These are phyloP conservation scores for Megalops cyprinoides DNA, from an alignment of 2,797 vertebrate species.

Conservation along the genomic window DNA sequence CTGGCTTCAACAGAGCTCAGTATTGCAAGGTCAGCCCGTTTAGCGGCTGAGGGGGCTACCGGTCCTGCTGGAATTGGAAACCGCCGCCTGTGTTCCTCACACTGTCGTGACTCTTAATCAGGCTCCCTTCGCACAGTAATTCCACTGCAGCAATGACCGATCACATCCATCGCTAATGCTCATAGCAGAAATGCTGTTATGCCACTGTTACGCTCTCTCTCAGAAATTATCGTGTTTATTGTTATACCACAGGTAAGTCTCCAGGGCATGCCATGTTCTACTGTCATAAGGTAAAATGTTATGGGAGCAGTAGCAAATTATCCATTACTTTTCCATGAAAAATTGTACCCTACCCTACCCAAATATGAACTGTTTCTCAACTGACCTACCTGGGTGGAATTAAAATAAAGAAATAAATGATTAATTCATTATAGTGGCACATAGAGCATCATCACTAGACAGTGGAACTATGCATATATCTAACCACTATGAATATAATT, in stretches of 20 bases:
- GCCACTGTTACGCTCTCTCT: not conserved
- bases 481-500: too few relatives aligned
- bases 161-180: not conserved
- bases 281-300: not conserved
- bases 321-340: not conserved
- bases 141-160: slow-evolving; percentile 24
- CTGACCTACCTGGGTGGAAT: not conserved
- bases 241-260: too few relatives aligned
- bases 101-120: slow-evolving; percentile 48
- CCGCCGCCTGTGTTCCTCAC: slow-evolving; percentile 3
- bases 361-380: not conserved
- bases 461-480: too few relatives aligned
- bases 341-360: not conserved
- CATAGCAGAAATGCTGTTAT: not conserved
- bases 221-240: not conserved
- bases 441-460: too few relatives aligned
- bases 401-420: not conserved
- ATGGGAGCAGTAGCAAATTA: not conserved
- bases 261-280: not conserved
- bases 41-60: slow-evolving; percentile 37
- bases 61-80: slow-evolving; percentile 27
- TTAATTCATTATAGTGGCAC: too few relatives aligned
- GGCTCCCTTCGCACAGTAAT: slow-evolving; percentile 32
- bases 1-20: slow-evolving; percentile 42
- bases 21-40: slow-evolving; percentile 56